Percentiles rank a stretch among this genome's conserved stretches.
phyloP scores from a whole-genome alignment of 2,888 invertebrate genomes.

The Parasteatoda lunata region DNA sequence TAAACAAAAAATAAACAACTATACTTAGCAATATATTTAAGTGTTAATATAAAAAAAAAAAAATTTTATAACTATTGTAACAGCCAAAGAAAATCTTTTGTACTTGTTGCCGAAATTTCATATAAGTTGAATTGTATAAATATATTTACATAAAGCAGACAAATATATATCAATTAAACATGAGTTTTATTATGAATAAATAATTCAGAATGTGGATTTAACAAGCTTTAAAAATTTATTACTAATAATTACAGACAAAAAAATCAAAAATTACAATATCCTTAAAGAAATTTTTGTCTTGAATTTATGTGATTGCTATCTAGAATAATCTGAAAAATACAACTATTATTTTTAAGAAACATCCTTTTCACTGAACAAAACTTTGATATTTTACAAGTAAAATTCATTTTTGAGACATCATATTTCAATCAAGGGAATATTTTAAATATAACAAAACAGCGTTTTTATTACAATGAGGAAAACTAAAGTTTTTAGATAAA shows the following conservation, averaged over 20 bases:
- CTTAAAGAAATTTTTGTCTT: slow-evolving; percentile 10
- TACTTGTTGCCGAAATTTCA: too few relatives aligned
- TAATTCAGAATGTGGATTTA: neutral
- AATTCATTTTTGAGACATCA: too few relatives aligned
- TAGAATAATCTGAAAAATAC: too few relatives aligned
- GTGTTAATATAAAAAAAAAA: neutral
- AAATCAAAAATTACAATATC: neutral
- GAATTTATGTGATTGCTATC: neutral
- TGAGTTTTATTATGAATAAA: neutral
- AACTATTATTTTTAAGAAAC: too few relatives aligned
- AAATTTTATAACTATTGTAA: neutral
- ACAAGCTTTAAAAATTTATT: neutral
- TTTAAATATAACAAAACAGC: too few relatives aligned
- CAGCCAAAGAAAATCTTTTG: neutral
- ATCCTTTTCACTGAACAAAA: too few relatives aligned
- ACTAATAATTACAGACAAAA: neutral
- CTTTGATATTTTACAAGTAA: too few relatives aligned
- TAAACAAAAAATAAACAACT: too few relatives aligned
- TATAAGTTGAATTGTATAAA: neutral
- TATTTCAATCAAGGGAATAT: too few relatives aligned
- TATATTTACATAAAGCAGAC: neutral
- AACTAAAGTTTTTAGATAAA: too few relatives aligned
- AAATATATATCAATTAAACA: neutral
- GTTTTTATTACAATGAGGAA: too few relatives aligned
- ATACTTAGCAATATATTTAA: neutral